These are phyloP conservation scores for Ammospiza caudacuta DNA, from an alignment of 2,113 vertebrate genomes.

Conservation along the genomic window DNA sequence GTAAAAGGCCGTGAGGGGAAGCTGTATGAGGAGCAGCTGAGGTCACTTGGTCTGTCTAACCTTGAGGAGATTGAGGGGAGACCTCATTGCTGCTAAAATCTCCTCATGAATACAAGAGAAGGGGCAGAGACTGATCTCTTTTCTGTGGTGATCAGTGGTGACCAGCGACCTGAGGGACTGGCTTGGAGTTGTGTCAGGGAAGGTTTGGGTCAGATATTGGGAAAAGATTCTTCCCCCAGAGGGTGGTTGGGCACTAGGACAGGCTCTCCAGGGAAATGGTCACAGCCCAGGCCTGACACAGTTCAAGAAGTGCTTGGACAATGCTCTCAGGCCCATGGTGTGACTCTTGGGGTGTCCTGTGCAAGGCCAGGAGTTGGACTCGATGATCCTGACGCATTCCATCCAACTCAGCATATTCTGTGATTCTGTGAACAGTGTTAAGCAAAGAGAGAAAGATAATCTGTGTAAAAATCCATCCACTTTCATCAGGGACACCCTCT, in stretches of 20 bases:
- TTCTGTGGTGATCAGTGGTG: background rate
- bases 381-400: background rate
- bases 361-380: background rate
- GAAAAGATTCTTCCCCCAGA: background rate
- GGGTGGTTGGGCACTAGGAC: background rate
- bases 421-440: background rate
- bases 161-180: background rate
- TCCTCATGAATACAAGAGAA: background rate
- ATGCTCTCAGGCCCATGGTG: background rate
- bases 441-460: background rate
- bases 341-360: background rate
- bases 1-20: background rate
- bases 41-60: background rate
- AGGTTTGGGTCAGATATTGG: background rate
- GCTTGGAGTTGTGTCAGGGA: background rate
- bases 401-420: background rate
- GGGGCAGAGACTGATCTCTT: background rate
- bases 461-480: background rate
- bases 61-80: background rate
- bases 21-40: accelerated
- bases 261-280: background rate
- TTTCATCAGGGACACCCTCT: background rate
- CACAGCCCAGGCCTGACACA: background rate
- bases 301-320: background rate
- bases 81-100: background rate